Base-by-base conservation (phyloP, 2,113 vertebrate species). In the Xenus cinereus region DNA sequence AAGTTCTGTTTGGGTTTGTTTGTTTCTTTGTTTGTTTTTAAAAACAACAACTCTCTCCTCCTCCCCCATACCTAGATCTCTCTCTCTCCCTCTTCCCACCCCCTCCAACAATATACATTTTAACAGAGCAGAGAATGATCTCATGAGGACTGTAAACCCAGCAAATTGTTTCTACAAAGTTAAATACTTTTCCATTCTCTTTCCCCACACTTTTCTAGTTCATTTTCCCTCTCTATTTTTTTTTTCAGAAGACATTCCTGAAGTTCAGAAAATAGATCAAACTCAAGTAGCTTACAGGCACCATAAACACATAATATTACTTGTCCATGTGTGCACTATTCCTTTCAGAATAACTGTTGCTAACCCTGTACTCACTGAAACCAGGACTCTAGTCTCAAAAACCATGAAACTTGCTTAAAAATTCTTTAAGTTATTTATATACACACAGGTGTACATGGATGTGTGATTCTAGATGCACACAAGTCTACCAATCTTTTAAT, bases 381-480 rank as follows among this genome's bases (percentile, higher is more conserved):
- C 5, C 32, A 85, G 24, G n/a, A 78, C 27, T 57, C 35, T 6
- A n/a, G 21, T 28, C 23, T 13, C 39, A 19, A n/a, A 46, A 66
- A 66, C 59, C 15, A 72, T 15, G 26, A 62, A 32, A 41, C 9
- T 53, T 50, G 12, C 24, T 69, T 76, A 14, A 73, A 83, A 72
- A 67, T 14, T 37, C 15, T 23, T 4, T 21, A 23, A 45, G 22
- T 78, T 56, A 46, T 63, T 50, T 76, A 32, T 27, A 79, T 22
- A 50, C 14, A n/a, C 1, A 4, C 14, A 60, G 30, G 20, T 37
- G 2, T 37, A 48, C 12, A 9, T 9, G 9, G 10, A 35, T 0
- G 1, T 23, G 24, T 33, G 27, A 20, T 75, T 3, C 0, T 2
- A 46, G 33, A 48, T 17, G 14, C 6, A 9, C 6, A 51, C 12